Conservation (phyloP, 2,888 invertebrate species). For the Caprella mutica region DNA sequence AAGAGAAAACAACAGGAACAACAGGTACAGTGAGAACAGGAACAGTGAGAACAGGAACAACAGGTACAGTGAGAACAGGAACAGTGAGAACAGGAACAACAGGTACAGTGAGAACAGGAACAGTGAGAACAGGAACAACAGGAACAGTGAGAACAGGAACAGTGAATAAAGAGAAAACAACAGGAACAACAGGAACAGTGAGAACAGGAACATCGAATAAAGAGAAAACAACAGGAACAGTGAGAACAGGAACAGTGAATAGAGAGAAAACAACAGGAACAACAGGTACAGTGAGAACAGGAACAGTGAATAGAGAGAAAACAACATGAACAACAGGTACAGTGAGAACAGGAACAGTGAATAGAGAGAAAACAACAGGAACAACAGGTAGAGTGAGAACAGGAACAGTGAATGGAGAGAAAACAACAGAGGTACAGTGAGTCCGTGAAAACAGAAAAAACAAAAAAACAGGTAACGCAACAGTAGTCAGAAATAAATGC, state of each 20-base stretch:
- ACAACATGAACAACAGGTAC: neutral
- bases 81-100: neutral
- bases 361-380: neutral
- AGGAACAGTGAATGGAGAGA: neutral
- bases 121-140: neutral
- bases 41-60: no score
- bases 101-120: neutral
- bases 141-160: neutral
- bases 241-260: neutral
- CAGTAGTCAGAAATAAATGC: no score
- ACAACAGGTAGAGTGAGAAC: neutral
- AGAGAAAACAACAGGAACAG: neutral
- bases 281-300: neutral
- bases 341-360: neutral
- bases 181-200: neutral
- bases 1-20: no score
- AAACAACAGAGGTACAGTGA: conserved; percentile 4
- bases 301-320: neutral
- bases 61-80: neutral
- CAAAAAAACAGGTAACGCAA: no score
- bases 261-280: no score
- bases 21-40: no score
- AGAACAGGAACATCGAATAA: neutral
- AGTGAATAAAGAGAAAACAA: neutral
- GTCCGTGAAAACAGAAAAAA: neutral